Evolutionary conservation across 1,140 invertebrate species (phyloP), one percentile per base, ranked within the genome.

Genomic region (Hestina assimilis): DNA sequence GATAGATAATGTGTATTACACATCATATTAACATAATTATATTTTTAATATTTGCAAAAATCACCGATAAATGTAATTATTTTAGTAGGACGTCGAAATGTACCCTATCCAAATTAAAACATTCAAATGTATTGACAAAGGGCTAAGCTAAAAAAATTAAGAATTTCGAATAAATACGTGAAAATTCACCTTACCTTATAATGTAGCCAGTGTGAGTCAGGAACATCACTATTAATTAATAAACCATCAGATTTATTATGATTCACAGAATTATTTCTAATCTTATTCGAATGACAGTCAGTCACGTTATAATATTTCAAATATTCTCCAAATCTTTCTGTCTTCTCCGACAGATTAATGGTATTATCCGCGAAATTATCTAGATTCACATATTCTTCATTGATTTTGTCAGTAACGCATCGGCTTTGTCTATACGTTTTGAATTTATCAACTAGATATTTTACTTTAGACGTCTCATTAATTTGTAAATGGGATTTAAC

Each of bases 171-270:
- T n/a, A n/a, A n/a, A n/a, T n/a, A n/a, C n/a, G n/a, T n/a, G n/a
- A n/a, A n/a, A n/a, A n/a, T n/a, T n/a, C n/a, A n/a, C n/a, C 57
- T 63, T 66, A 83, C 80, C 65, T 79, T 83, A 61, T 78, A 83
- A 51, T 76, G 69, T 23, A 66, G 24, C 80, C 80, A 83, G 33
- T 83, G 80, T 2, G 61, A 45, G 0, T 69, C 61, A 0, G 76
- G 65, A 2, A 81, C 42, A 19, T 78, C 26, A 40, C 72, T 57
- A 12, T 67, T 58, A 2, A 74, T 46, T 8, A 80, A 48, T 17
- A 81, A 59, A 24, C 72, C 70, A 31, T 66, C 54, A 0, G 70
- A 33, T 19, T 79, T 59, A 28, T 81, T 65, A 12, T 59, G 47
- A 50, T 68, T 70, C 1, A 40, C 33, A 4, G 33, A 38, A 8